Base-by-base conservation (phyloP, 2,888 invertebrate species). In the Alviniconcha strummeri region DNA sequence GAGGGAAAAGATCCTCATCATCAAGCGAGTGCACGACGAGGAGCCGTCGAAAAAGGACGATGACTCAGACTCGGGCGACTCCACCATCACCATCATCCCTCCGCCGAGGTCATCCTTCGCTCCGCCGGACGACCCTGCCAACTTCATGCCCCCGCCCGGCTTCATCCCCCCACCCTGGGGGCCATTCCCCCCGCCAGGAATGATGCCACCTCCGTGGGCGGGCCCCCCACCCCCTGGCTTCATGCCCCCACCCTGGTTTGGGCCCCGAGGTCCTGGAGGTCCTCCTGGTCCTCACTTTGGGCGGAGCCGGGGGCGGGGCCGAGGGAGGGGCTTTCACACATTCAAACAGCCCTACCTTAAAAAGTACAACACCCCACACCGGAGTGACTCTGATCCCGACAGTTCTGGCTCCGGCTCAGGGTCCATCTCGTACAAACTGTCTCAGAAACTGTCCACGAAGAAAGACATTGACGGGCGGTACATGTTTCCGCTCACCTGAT, bases 101-200 rank as follows among this genome's bases (percentile, higher is more conserved):
- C 82, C 82, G 9, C 82, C 82, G 9, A 60, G 71, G n/a, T 82
- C 82, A 5, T 82, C 82, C 19, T 82, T 82, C 75, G 82, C 82
- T 55, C 82, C 82, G 4, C 82, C 82, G 0, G 82, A 82, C 67
- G 82, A 82, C 69, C 82, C 82, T 15, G 76, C 76, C 69, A 76
- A 75, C 36, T 82, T 82, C 69, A 77, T 82, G 82, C 82, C 82
- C 17, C 82, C 82, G 4, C 77, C 82, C 1, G 82, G 76, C 19
- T 56, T 55, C 36, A 76, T 82, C 55, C 82, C 76, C 67, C 77
- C 82, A 19, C 76, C 82, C 17, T 82, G 82, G 82, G 76, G 54
- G 17, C 56, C 69, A 1, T 76, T 76, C n/a, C 54, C 76, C 9
- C 81, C 82, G 52, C 77, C 77, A 1, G 56, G 55, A 19, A 82